Conservation (phyloP, 2,888 invertebrate genomes). For the Halocaridina rubra region DNA sequence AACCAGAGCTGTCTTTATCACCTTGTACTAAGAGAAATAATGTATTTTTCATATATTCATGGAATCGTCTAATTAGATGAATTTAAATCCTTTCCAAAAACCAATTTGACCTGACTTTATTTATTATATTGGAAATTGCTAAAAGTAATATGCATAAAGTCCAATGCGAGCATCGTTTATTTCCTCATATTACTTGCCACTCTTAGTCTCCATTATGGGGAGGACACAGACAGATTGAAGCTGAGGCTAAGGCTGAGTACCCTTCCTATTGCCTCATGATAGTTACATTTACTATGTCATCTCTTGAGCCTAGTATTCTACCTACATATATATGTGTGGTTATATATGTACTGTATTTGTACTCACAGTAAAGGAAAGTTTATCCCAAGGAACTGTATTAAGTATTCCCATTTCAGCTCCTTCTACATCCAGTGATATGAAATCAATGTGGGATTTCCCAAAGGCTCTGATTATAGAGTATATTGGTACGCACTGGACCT, state of each 20-base stretch:
- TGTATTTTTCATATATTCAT: too few species aligned
- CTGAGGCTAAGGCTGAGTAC: background rate
- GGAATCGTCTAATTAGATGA: too few species aligned
- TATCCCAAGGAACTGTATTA: slow-evolving; percentile 52
- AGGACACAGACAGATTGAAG: background rate
- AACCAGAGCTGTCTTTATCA: too few species aligned
- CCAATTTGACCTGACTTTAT: too few species aligned
- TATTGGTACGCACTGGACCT: slow-evolving; percentile 55
- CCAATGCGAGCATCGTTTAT: too few species aligned
- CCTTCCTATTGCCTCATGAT: background rate
- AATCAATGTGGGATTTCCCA: slow-evolving; percentile 45
- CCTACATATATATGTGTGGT: too few species aligned
- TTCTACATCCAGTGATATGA: slow-evolving; percentile 58
- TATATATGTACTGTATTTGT: too few species aligned
- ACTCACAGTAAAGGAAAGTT: slow-evolving; percentile 38
- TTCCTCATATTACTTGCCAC: background rate
- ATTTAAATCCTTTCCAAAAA: too few species aligned
- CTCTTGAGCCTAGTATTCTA: too few species aligned
- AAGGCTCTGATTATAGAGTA: slow-evolving; percentile 40
- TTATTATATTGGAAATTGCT: too few species aligned
- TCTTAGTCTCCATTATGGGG: background rate
- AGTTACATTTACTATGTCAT: background rate
- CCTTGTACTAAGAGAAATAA: too few species aligned
- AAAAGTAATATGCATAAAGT: too few species aligned
- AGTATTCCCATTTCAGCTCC: slow-evolving; percentile 57